Evolutionary conservation across 2,797 vertebrate genomes (phyloP).

Genomic region (Peromyscus nudipes): DNA sequence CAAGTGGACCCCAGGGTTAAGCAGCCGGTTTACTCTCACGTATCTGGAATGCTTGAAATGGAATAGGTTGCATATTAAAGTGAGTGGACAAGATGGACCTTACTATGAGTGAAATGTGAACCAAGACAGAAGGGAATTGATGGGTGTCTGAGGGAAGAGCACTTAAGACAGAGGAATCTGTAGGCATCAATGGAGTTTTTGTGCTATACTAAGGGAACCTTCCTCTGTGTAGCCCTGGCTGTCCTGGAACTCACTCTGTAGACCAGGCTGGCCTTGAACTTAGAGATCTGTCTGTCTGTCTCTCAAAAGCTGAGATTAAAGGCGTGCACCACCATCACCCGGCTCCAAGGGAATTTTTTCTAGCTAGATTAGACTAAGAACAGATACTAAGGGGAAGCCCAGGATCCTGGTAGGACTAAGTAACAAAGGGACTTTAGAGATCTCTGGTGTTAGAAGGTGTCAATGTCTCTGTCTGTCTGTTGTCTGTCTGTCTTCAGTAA

Average conservation of each 20-base stretch:
- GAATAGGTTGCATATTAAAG: background rate
- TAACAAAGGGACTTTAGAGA: background rate
- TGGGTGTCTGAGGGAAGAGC: background rate
- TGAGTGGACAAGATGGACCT: background rate
- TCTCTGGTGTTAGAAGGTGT: background rate
- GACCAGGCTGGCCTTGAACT: background rate
- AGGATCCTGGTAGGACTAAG: background rate
- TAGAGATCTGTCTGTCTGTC: background rate
- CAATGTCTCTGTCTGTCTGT: too few relatives aligned
- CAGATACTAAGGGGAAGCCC: background rate
- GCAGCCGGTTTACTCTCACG: background rate
- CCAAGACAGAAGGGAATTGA: background rate
- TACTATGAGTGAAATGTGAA: background rate
- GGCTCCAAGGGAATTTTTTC: background rate
- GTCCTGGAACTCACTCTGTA: background rate
- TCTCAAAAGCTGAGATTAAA: background rate
- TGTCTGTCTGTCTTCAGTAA: background rate
- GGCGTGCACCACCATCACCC: background rate
- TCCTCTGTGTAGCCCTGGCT: background rate
- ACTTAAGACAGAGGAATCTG: background rate
- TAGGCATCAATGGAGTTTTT: background rate
- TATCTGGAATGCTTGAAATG: background rate
- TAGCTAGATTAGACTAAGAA: background rate
- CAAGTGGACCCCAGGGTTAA: background rate
- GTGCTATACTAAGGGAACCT: background rate